Percentiles rank a stretch among this genome's conserved stretches.
phyloP scores from a whole-genome alignment of 2,888 invertebrate species.

The Dexiosoma caninum region DNA sequence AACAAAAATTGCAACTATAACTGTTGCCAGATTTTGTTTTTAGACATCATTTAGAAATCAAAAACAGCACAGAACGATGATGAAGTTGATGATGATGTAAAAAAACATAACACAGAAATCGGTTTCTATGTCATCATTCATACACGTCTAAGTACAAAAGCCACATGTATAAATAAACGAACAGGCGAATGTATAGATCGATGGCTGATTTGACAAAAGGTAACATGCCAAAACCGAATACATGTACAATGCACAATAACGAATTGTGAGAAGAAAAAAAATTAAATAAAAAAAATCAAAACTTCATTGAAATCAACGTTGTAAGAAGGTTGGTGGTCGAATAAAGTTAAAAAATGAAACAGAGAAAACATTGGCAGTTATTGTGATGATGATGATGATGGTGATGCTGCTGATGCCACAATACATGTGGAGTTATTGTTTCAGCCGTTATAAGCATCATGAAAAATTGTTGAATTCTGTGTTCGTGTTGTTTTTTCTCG shows the following conservation, averaged over 20 bases:
- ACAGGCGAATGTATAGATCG: neutral
- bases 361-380: too few species aligned
- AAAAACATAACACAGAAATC: neutral
- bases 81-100: neutral
- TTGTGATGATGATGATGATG: neutral
- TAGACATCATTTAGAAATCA: neutral
- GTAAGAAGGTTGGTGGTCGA: neutral
- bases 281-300: neutral
- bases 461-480: neutral
- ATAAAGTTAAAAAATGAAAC: neutral
- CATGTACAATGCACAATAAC: conserved; percentile 15
- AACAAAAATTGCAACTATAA: too few species aligned
- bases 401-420: neutral
- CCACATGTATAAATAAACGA: neutral
- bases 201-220: conserved; percentile 16
- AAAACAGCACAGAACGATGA: neutral
- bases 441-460: neutral
- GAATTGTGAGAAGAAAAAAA: neutral
- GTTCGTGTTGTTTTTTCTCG: too few species aligned
- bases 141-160: neutral
- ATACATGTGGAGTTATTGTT: neutral
- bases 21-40: neutral
- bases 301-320: conserved; percentile 7
- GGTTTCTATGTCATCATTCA: conserved; percentile 14
- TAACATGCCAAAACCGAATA: conserved; percentile 9